Evolutionary conservation across 1,140 invertebrate species (phyloP).

Genomic region (Drosophila nebulosa): DNA sequence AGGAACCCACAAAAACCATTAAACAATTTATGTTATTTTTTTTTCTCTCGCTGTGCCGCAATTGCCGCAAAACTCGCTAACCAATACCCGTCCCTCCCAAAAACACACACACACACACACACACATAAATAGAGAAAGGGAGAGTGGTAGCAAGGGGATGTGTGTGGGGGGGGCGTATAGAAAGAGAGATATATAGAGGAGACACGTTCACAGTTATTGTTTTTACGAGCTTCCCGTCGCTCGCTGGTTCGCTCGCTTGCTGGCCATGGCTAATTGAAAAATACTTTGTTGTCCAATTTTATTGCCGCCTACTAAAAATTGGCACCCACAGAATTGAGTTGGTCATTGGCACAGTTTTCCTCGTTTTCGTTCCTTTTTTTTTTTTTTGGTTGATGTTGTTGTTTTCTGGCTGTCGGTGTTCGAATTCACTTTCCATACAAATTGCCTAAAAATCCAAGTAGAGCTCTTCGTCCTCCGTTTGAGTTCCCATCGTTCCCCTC

Average conservation of each 20-base stretch:
- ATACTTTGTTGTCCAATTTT: constrained; percentile 76
- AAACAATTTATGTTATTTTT: constrained; percentile 65
- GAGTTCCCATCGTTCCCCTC: too few species aligned
- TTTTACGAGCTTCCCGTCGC: constrained; percentile 53
- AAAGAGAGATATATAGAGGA: constrained; percentile 2
- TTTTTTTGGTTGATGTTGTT: not conserved
- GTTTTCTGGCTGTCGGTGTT: constrained; percentile 11
- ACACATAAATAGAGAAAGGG: not conserved
- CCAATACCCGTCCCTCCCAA: constrained; percentile 20
- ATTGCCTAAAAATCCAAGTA: constrained; percentile 60
- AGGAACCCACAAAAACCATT: constrained; percentile 46
- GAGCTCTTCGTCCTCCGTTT: not conserved
- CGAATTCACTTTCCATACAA: constrained; percentile 78
- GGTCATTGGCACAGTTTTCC: constrained; percentile 63
- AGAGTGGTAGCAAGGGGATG: too few species aligned
- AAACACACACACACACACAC: not conserved
- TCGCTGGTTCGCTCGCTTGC: not conserved
- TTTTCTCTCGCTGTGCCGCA: constrained; percentile 48
- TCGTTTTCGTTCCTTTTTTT: not conserved
- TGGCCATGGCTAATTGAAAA: constrained; percentile 68
- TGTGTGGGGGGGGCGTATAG: not conserved
- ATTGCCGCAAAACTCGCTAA: constrained; percentile 56
- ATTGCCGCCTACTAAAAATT: constrained; percentile 37
- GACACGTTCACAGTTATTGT: constrained; percentile 66
- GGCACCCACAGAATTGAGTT: constrained; percentile 30